phyloP scores from a whole-genome alignment of 2,113 vertebrate genomes.

The Onychorhynchus coronatus region DNA sequence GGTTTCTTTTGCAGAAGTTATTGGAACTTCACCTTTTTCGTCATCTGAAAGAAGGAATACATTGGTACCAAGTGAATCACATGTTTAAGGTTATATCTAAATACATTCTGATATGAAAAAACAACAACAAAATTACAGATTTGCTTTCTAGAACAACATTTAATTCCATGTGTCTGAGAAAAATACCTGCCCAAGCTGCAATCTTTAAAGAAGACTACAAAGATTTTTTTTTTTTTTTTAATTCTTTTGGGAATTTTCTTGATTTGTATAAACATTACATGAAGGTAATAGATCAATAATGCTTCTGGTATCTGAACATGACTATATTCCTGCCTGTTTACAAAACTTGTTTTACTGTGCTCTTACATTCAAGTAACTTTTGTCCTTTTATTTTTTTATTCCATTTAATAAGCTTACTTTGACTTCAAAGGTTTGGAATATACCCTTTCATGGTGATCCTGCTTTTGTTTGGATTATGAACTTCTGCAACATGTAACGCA shows the following conservation, averaged over 20 bases:
- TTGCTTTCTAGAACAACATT: not conserved
- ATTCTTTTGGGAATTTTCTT: not conserved
- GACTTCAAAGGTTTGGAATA: not conserved
- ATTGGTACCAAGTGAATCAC: not conserved
- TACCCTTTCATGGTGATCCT: not conserved
- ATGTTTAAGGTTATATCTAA: not conserved
- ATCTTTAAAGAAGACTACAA: not conserved
- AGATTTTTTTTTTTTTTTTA: not conserved
- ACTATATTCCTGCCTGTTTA: not conserved
- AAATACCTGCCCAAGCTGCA: not conserved
- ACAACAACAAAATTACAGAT: not conserved
- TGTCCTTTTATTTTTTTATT: not conserved
- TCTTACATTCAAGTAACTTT: not conserved
- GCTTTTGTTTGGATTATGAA: constrained; percentile 14
- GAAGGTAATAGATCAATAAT: not conserved
- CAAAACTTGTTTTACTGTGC: not conserved
- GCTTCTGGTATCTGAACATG: not conserved
- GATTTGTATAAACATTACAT: not conserved
- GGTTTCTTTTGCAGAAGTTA: not conserved
- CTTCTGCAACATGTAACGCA: not conserved
- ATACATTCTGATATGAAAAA: not conserved
- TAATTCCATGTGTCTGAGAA: not conserved
- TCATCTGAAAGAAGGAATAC: not conserved
- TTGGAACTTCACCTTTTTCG: not conserved
- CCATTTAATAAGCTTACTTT: not conserved